phyloP scores from a whole-genome alignment of 2,113 vertebrate genomes.

The Brienomyrus brachyistius region DNA sequence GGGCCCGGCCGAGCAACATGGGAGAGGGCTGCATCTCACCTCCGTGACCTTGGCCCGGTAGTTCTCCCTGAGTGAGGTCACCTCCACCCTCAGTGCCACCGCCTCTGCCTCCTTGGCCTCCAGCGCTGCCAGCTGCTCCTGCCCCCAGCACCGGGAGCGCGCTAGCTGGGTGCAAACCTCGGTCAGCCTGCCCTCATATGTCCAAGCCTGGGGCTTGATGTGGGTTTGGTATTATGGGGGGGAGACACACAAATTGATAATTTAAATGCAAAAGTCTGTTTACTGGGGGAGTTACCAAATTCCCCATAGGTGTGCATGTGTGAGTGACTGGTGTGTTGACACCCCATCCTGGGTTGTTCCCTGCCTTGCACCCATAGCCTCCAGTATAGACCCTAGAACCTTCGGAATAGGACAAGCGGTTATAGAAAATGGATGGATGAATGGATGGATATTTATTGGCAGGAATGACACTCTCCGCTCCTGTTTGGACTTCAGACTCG shows the following conservation, averaged over 20 bases:
- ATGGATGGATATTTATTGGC: not conserved
- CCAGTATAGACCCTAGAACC: no score
- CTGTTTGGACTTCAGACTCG: not conserved
- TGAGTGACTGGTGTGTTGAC: no score
- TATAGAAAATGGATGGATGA: no score
- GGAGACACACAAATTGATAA: not conserved
- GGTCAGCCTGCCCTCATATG: conserved; percentile 45
- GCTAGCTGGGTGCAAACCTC: conserved; percentile 50
- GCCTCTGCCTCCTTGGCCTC: conserved; percentile 55
- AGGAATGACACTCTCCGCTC: not conserved
- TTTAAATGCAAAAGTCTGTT: not conserved
- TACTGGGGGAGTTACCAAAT: no score
- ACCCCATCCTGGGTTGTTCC: no score
- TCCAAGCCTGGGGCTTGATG: conserved; percentile 32
- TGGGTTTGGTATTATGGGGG: not conserved
- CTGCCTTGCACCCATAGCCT: no score
- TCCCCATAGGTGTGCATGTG: no score
- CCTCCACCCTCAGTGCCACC: conserved; percentile 57
- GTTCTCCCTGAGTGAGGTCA: conserved; percentile 55
- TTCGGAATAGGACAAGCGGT: no score
- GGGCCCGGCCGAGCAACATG: not conserved
- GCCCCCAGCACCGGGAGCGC: conserved; percentile 54
- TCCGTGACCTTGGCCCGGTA: conserved; percentile 47
- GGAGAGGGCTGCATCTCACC: conserved; percentile 34
- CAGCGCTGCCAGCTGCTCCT: conserved; percentile 48